phyloP scores from a whole-genome alignment of 2,113 vertebrate species.

The Poeciliopsis prolifica region DNA sequence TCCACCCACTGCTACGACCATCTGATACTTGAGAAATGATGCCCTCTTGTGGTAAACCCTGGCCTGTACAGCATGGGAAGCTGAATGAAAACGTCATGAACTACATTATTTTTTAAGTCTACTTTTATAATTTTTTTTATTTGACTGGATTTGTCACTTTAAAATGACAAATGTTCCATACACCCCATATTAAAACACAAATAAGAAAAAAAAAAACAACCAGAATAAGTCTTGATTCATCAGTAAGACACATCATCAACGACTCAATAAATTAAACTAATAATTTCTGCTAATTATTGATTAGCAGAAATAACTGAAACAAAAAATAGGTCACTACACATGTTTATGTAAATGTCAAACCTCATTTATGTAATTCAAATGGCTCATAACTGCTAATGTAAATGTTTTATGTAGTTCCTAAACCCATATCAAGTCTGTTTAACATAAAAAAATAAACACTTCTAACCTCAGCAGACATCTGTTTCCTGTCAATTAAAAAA shows the following conservation, averaged over 20 bases:
- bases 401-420: neutral
- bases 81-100: neutral
- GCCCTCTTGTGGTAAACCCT: constrained; percentile 39
- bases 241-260: constrained; percentile 5
- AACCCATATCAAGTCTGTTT: neutral
- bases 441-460: neutral
- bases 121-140: neutral
- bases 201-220: neutral
- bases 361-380: constrained; percentile 3
- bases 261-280: constrained; percentile 44
- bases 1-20: no score
- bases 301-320: constrained; percentile 5
- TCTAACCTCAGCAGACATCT: neutral
- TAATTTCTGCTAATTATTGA: neutral
- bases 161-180: neutral
- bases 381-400: neutral
- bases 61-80: constrained; percentile 26
- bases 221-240: neutral
- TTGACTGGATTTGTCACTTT: neutral
- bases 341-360: constrained; percentile 5
- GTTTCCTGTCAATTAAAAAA: neutral
- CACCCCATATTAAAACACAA: constrained; percentile 5
- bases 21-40: neutral
- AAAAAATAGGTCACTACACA: constrained; percentile 1
- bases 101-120: neutral